These are phyloP conservation scores for Gavialis gangeticus DNA, from an alignment of 2,113 vertebrate species.

Conservation along the genomic window DNA sequence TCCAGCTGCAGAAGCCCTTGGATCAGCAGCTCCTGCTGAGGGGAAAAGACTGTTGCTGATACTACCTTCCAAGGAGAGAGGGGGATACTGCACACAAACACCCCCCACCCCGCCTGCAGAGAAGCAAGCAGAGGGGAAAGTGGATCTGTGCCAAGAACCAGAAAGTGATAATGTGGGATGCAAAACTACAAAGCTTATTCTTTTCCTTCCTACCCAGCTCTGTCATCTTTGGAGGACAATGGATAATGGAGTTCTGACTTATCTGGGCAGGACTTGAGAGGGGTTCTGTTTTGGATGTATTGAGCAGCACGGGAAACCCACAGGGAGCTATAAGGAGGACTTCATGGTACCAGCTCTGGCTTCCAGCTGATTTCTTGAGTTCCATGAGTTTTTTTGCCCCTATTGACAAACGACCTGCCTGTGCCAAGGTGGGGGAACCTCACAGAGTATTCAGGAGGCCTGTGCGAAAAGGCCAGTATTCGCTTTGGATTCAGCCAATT, in stretches of 20 bases:
- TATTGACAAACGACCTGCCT: not conserved
- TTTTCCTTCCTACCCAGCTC: not conserved
- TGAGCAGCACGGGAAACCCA: not conserved
- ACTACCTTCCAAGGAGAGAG: not conserved
- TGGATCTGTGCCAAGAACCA: not conserved
- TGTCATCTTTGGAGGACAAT: fast-evolving
- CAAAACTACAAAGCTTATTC: not conserved
- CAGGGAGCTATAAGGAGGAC: not conserved
- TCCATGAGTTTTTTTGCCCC: not conserved
- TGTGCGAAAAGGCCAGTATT: too few relatives aligned
- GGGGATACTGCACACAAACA: not conserved
- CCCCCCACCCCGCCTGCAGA: not conserved
- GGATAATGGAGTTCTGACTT: not conserved
- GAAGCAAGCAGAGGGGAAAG: not conserved
- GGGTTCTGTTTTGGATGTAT: not conserved
- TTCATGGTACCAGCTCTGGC: not conserved
- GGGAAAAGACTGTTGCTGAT: not conserved
- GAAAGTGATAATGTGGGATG: not conserved
- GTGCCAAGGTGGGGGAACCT: not conserved
- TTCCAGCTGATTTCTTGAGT: not conserved
- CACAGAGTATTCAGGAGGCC: not conserved
- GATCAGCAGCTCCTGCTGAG: not conserved
- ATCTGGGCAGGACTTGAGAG: not conserved
- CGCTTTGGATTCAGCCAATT: too few relatives aligned
- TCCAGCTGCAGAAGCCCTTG: not conserved